Base-by-base conservation (phyloP, 1,140 invertebrate species). In the Trichoplusia ni region DNA sequence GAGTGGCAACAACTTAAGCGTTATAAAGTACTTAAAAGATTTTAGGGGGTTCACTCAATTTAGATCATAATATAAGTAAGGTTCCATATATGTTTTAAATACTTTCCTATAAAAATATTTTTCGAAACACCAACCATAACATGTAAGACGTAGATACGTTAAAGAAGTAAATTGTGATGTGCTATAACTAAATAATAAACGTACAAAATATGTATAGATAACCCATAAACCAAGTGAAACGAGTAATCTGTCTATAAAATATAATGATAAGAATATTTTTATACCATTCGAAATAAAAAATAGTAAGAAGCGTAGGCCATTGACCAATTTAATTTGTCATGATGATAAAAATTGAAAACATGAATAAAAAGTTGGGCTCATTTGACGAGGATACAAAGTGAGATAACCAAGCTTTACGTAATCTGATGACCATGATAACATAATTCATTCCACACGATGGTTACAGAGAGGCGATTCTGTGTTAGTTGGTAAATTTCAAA, bases 191-290 rank as follows among this genome's bases (percentile, higher is more conserved):
- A 82, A 81, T 78, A 71, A 79, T 79, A 75, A 84, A 88, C 84
- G 86, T 89, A 89, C 86, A 89, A 88, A 89, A 86, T 79, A 78
- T 75, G 71, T 86, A 82, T 77, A 77, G 42, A 63, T 65, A 82
- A 87, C 73, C 81, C 77, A 75, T 75, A 77, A 82, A 82, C 73
- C 75, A 76, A 79, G 73, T 70, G 69, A 76, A 81, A 81, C 64
- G 69, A 69, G 67, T 74, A 77, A 84, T 73, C 69, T 69, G 68
- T 79, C 64, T 81, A 82, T 73, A 62, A 78, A 68, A 73, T 78
- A 80, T 71, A 14, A 74, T 68, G n/a, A 81, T 79, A 81, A 77
- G 78, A 42, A 61, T 90, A 87, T 90, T 88, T 90, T 88, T 90
- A 69, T 88, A 90, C 79, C 82, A 79, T 82, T 77, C 72, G 67